Conservation (phyloP, 2,113 vertebrate genomes). For the Tupaia tana region DNA sequence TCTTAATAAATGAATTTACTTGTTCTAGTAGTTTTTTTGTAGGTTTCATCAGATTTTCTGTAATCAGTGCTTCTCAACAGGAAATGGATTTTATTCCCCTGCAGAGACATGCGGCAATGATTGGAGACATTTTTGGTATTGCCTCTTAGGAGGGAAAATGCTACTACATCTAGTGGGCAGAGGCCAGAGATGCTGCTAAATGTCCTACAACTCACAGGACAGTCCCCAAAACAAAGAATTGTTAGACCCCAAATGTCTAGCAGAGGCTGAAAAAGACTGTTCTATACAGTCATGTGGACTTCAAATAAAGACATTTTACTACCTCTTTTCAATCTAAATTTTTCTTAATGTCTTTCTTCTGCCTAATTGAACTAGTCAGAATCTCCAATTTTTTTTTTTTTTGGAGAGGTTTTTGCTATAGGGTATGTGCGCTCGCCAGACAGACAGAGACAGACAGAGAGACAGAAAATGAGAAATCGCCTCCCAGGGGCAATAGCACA, state of each 20-base stretch:
- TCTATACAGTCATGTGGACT: not conserved
- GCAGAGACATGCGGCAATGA: not conserved
- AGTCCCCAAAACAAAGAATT: not conserved
- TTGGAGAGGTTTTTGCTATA: too few species aligned
- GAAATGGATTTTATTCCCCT: not conserved
- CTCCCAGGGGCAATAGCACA: too few species aligned
- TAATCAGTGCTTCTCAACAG: not conserved
- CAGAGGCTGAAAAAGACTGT: not conserved
- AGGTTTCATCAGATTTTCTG: not conserved
- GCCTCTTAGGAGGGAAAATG: not conserved
- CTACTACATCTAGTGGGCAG: not conserved
- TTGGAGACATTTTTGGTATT: not conserved
- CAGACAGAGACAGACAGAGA: too few species aligned
- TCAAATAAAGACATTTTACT: not conserved
- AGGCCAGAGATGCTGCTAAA: not conserved
- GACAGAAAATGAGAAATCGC: too few species aligned
- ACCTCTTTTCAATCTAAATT: not conserved
- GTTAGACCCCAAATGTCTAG: not conserved
- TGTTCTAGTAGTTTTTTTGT: not conserved
- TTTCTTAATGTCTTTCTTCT: not conserved
- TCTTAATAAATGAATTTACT: not conserved
- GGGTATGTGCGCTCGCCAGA: too few species aligned
- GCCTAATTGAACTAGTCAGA: not conserved
- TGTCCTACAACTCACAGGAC: not conserved
- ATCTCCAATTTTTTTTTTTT: not conserved